Evolutionary conservation across 2,797 vertebrate species (phyloP), one percentile per base, ranked within the genome.

Genomic region (Ambastaia sidthimunki): DNA sequence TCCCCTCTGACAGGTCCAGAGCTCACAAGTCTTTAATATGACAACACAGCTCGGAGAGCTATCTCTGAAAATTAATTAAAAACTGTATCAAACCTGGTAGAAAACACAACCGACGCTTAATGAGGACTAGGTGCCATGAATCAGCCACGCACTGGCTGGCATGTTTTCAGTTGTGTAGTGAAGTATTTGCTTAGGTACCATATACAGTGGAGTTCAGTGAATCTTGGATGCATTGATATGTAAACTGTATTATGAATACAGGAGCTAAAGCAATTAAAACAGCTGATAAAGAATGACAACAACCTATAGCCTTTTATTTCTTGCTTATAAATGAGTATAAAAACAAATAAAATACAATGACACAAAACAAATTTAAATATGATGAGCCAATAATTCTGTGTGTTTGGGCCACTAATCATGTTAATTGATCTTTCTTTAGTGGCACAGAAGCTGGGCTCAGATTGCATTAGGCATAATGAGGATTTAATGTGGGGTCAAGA

Each of bases 381-480:
- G 80, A 84, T 81, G 77, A 82, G 77, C 76, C 67, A 71, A 73
- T 82, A 81, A 70, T 57, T 77, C 78, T 78, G 66, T 13, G 66
- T 13, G 65, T 80, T 79, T 84, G 72, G 68, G 47, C 76, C 77
- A 83, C 83, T 85, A 82, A 87, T 86, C 82, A 82, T 21, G 74
- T 85, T 87, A 87, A 87, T 86, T 87, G 85, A 86, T 85, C 75
- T 82, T 83, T 85, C 80, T 78, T 81, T 85, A 82, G 59, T 79
- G 78, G 76, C 66, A 65, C 80, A 37, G 79, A 62, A 83, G 76
- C 82, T 71, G 69, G 78, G 74, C 82, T 82, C 85, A 85, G 82
- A 86, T 83, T 86, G 84, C 85, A 86, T 86, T 87, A 86, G 72
- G 44, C 81, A 50, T 87, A 87, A 87, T 87, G 86, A 84, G 85